phyloP scores from a whole-genome alignment of 2,113 vertebrate species.

The Oreotrochilus melanogaster region DNA sequence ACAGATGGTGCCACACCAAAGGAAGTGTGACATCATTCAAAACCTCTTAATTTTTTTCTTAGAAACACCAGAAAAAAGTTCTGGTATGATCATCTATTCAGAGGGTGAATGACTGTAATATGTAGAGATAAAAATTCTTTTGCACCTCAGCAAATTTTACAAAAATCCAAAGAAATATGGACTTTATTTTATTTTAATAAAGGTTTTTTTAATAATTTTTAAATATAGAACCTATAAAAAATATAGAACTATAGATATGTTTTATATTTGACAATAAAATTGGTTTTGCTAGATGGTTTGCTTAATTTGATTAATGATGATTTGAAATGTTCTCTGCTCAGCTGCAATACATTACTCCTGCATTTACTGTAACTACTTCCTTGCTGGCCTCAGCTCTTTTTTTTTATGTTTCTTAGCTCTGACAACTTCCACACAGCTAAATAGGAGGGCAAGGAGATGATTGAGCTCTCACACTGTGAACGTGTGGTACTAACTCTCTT shows the following conservation, averaged over 20 bases:
- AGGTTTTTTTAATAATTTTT: no score
- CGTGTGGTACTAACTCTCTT: not conserved
- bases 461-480: not conserved
- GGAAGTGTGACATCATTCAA: not conserved
- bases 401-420: not conserved
- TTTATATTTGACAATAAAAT: not conserved
- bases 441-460: not conserved
- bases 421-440: not conserved
- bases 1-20: not conserved
- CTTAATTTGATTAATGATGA: not conserved
- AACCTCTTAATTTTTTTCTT: not conserved
- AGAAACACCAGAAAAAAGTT: not conserved
- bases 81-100: not conserved
- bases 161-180: not conserved
- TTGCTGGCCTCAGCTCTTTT: not conserved
- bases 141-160: not conserved
- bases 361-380: not conserved
- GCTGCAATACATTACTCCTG: not conserved
- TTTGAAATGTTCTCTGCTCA: not conserved
- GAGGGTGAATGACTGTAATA: not conserved
- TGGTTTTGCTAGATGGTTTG: not conserved
- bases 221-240: no score
- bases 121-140: not conserved
- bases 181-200: no score
- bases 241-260: not conserved